Conservation (phyloP, 35 echinoderm and acorn worm genomes). For the Diadema setosum region DNA sequence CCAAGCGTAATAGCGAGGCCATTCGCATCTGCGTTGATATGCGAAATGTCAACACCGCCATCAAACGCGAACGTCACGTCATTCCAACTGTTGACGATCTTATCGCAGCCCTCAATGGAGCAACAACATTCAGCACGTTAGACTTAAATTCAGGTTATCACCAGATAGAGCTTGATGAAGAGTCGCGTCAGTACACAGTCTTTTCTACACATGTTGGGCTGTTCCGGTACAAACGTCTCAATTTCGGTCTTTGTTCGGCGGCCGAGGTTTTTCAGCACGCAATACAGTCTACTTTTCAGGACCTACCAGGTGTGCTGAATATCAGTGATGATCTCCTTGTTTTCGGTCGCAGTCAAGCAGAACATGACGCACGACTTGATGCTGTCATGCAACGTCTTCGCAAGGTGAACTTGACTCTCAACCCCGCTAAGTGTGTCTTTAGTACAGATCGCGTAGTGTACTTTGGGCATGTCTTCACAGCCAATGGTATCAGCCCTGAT, state of each 20-base stretch:
- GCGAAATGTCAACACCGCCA: slow-evolving; percentile 14
- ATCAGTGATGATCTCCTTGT: slow-evolving; percentile 52
- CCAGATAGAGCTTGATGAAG: slow-evolving; percentile 43
- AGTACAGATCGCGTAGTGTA: neutral
- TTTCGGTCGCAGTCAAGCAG: neutral
- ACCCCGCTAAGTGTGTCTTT: slow-evolving; percentile 49
- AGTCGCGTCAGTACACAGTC: slow-evolving; percentile 50
- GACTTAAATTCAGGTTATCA: slow-evolving; percentile 50
- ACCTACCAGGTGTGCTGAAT: slow-evolving; percentile 29
- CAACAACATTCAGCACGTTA: slow-evolving; percentile 39
- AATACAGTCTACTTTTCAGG: slow-evolving; percentile 22
- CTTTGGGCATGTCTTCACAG: slow-evolving; percentile 52
- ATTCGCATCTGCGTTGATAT: slow-evolving; percentile 51
- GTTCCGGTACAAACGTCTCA: slow-evolving; percentile 54
- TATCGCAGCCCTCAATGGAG: neutral
- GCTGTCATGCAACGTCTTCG: slow-evolving; percentile 21
- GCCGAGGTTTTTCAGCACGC: slow-evolving; percentile 59
- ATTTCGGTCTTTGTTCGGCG: slow-evolving; percentile 35
- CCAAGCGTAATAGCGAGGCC: no score
- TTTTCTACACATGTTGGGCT: slow-evolving; percentile 55
- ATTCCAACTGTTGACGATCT: slow-evolving; percentile 50
- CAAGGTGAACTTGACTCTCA: slow-evolving; percentile 27
- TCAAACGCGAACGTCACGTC: slow-evolving; percentile 14
- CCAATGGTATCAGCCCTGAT: slow-evolving; percentile 53
- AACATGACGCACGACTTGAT: slow-evolving; percentile 47